These are phyloP conservation scores for Drosophila stalkeri DNA, from an alignment of 2,888 invertebrate species.

Conservation along the genomic window DNA sequence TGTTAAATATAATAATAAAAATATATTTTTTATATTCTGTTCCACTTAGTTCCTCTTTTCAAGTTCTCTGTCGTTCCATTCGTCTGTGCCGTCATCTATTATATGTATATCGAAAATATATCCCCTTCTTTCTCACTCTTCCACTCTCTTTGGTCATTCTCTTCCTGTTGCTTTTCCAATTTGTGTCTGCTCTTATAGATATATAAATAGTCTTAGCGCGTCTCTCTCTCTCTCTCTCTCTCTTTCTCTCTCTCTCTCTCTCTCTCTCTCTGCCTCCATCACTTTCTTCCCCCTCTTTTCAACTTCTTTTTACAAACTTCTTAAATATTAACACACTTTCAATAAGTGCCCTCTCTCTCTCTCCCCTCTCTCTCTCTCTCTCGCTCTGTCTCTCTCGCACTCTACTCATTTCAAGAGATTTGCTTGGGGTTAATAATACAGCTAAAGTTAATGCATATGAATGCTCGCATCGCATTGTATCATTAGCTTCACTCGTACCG, in stretches of 20 bases:
- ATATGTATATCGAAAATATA: too few relatives aligned
- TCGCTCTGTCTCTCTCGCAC: background rate
- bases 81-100: too few relatives aligned
- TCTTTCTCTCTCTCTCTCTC: background rate
- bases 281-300: too few relatives aligned
- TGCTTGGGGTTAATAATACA: conserved; percentile 1
- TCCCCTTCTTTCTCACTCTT: too few relatives aligned
- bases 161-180: too few relatives aligned
- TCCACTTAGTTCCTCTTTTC: too few relatives aligned
- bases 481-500: conserved; percentile 3
- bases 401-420: background rate
- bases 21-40: too few relatives aligned
- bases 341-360: background rate
- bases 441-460: conserved; percentile 13
- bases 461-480: conserved; percentile 1
- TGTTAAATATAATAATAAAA: too few relatives aligned
- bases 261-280: background rate
- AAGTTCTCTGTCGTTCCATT: too few relatives aligned
- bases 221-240: background rate
- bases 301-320: background rate
- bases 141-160: too few relatives aligned
- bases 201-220: too few relatives aligned
- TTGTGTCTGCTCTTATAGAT: too few relatives aligned
- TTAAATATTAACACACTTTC: background rate
- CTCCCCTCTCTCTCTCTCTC: background rate